Conservation (phyloP, 1,140 invertebrate genomes). For the Drosophila biarmipes region DNA sequence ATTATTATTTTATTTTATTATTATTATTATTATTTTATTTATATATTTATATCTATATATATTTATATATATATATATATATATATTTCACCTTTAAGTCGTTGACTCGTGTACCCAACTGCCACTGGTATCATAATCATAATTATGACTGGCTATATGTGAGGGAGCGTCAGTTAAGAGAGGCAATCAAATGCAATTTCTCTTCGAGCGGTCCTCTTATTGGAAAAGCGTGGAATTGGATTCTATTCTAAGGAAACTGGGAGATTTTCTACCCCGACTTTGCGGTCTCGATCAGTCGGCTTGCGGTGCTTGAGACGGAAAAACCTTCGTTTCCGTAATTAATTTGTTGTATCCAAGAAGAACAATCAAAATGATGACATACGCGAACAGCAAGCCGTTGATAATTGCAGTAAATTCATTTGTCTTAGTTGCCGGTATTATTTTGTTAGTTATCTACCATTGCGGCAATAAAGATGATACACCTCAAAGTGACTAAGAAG, state of each 20-base stretch:
- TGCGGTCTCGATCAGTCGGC: neutral
- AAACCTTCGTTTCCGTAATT: neutral
- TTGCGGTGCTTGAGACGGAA: neutral
- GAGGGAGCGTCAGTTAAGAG: neutral
- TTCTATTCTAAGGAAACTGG: neutral
- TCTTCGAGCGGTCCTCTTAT: neutral
- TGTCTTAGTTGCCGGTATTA: neutral
- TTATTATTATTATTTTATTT: too few relatives aligned
- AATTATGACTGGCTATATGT: too few relatives aligned
- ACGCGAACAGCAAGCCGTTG: slow-evolving; percentile 8
- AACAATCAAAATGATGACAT: slow-evolving; percentile 12
- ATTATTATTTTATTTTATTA: too few relatives aligned
- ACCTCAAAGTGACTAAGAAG: neutral
- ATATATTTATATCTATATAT: too few relatives aligned
- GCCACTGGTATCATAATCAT: too few relatives aligned
- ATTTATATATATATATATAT: too few relatives aligned
- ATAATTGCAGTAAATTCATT: slow-evolving; percentile 1
- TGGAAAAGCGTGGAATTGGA: neutral
- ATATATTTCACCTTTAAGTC: too few relatives aligned
- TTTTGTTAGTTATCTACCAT: neutral
- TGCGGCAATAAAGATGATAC: neutral
- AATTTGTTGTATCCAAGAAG: neutral
- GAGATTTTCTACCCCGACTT: neutral
- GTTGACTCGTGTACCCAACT: too few relatives aligned
- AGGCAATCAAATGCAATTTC: neutral